Conservation (phyloP, 2,888 invertebrate species). For the Pristionchus exspectatus region DNA sequence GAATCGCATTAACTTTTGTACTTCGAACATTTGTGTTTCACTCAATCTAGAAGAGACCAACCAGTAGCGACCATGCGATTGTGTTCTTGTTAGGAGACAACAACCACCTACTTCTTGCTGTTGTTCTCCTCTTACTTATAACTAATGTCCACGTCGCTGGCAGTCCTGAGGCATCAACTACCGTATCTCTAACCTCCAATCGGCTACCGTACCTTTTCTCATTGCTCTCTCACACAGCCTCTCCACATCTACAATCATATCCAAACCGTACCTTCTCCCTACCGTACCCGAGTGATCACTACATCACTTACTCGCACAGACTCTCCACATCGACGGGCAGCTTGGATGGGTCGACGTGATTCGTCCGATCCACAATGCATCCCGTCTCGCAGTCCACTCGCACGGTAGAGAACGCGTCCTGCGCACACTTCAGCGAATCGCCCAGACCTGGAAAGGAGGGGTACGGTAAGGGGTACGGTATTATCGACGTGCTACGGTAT, state of each 20-base stretch:
- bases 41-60: not conserved
- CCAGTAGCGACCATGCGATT: no score
- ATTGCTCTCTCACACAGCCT: slow-evolving; percentile 32
- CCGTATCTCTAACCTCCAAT: no score
- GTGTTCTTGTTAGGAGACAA: no score
- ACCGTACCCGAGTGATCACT: not conserved
- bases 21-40: not conserved
- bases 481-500: no score
- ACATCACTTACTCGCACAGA: slow-evolving; percentile 39
- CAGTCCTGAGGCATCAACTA: no score
- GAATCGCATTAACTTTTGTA: no score
- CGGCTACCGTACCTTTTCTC: not conserved
- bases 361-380: slow-evolving; percentile 35
- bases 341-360: slow-evolving; percentile 18
- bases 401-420: not conserved
- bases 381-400: slow-evolving; percentile 43
- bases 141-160: no score
- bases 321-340: slow-evolving; percentile 39
- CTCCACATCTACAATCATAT: slow-evolving; percentile 3
- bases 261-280: not conserved
- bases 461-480: not conserved
- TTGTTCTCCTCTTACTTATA: no score
- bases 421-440: slow-evolving; percentile 38
- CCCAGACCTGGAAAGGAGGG: slow-evolving; percentile 1
- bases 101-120: no score